These are phyloP conservation scores for Scaptomyza pallida DNA, from an alignment of 1,140 invertebrate species.

Conservation along the genomic window DNA sequence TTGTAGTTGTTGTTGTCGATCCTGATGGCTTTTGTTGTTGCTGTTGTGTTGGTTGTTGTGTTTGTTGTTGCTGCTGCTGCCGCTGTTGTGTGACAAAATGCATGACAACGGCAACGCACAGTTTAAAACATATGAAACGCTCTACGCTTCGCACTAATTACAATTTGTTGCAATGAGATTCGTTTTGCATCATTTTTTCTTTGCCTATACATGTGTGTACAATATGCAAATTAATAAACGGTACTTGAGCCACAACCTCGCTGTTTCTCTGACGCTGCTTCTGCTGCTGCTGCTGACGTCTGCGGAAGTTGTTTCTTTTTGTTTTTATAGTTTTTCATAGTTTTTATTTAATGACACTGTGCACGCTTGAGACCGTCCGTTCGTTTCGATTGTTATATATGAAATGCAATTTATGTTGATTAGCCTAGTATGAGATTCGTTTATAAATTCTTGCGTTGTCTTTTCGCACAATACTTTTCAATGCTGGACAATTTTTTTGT, in stretches of 20 bases:
- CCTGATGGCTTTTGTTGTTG: conserved; percentile 48
- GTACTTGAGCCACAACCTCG: conserved; percentile 11
- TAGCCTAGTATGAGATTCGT: conserved; percentile 62
- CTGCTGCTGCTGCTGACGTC: conserved; percentile 56
- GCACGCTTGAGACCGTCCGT: conserved; percentile 1
- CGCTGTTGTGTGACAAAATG: conserved; percentile 78
- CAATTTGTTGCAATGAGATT: conserved; percentile 42
- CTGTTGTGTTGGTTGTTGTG: conserved; percentile 36
- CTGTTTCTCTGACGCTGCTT: conserved; percentile 22
- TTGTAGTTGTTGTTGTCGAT: conserved; percentile 48
- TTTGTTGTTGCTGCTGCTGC: conserved; percentile 60
- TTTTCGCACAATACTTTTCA: conserved; percentile 27
- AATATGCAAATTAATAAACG: conserved; percentile 25
- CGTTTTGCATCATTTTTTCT: conserved; percentile 34
- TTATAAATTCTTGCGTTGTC: conserved; percentile 48
- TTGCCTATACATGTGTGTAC: no score
- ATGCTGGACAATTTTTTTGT: conserved; percentile 47
- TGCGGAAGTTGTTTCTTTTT: conserved; percentile 63
- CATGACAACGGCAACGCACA: conserved; percentile 71
- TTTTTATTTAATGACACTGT: conserved; percentile 40
- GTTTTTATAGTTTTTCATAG: conserved; percentile 59
- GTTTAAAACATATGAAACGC: conserved; percentile 16
- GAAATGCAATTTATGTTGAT: conserved; percentile 44
- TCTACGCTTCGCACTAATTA: conserved; percentile 25
- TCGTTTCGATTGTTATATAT: conserved; percentile 4